phyloP scores from a whole-genome alignment of 2,113 vertebrate species.

The Hippolais icterina region DNA sequence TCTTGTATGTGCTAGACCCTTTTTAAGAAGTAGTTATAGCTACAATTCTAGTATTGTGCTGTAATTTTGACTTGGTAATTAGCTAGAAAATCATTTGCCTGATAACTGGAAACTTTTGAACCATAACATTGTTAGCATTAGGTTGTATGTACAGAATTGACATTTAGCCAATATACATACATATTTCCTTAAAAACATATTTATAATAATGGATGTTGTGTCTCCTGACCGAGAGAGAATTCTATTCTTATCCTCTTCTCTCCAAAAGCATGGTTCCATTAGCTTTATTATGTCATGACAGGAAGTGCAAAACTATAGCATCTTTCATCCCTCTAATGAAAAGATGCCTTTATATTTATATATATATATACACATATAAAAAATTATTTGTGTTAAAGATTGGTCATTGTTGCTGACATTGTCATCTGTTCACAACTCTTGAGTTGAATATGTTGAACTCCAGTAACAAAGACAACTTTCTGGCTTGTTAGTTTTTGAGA shows the following conservation, averaged over 20 bases:
- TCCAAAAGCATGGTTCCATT: background rate
- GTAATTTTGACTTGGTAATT: background rate
- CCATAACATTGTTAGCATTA: background rate
- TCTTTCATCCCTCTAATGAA: background rate
- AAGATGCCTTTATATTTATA: background rate
- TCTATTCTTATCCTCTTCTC: background rate
- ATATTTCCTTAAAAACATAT: background rate
- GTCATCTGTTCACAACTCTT: background rate
- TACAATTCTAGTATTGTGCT: background rate
- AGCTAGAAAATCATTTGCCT: background rate
- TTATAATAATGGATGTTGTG: background rate
- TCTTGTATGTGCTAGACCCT: background rate
- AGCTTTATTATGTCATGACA: background rate
- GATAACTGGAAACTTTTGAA: background rate
- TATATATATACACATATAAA: too few species aligned
- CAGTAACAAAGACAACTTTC: background rate
- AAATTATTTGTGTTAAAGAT: background rate
- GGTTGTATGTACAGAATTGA: background rate
- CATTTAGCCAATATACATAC: background rate
- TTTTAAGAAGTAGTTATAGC: background rate
- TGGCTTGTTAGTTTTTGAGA: background rate
- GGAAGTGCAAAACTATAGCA: background rate
- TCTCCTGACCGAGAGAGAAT: background rate
- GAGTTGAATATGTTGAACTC: background rate
- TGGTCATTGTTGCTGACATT: background rate